phyloP scores from a whole-genome alignment of 1,140 invertebrate genomes.

The Trachelipus rathkii region DNA sequence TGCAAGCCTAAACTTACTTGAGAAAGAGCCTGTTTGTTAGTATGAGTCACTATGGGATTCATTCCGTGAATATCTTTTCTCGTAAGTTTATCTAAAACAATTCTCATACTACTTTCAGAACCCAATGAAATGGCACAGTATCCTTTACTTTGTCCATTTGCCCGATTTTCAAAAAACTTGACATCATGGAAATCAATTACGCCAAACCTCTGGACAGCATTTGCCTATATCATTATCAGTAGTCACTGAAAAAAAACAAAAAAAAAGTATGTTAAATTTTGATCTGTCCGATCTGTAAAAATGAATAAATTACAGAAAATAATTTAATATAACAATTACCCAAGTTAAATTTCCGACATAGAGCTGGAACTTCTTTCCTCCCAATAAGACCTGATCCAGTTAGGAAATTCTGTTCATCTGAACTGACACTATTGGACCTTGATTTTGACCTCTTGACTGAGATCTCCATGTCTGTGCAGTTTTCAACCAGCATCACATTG shows the following conservation, averaged over 20 bases:
- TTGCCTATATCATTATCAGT: constrained; percentile 92
- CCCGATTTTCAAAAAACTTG: constrained; percentile 98
- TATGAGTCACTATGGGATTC: constrained; percentile 86
- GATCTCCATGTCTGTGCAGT: constrained; percentile 12
- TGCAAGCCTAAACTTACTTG: constrained; percentile 53
- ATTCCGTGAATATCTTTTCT: constrained; percentile 95
- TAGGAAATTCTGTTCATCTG: constrained; percentile 37
- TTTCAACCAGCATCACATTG: constrained; percentile 29
- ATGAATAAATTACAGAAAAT: too few species aligned
- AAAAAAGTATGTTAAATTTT: too few species aligned
- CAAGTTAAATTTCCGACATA: constrained; percentile 91
- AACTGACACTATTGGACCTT: constrained; percentile 17
- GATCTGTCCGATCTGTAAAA: too few species aligned
- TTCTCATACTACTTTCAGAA: constrained; percentile 83
- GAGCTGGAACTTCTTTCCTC: constrained; percentile 75
- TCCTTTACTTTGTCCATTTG: constrained; percentile 98
- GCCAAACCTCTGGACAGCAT: constrained; percentile 78
- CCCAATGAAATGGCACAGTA: constrained; percentile 88
- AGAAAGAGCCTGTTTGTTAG: constrained; percentile 82
- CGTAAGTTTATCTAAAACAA: constrained; percentile 84
- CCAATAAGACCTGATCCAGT: constrained; percentile 55
- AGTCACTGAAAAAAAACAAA: constrained; percentile 69
- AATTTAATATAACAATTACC: constrained; percentile 52
- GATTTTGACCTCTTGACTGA: constrained; percentile 28
- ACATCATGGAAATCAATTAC: constrained; percentile 93